phyloP scores from a whole-genome alignment of 2,888 invertebrate genomes.

The Drosophila antonietae region DNA sequence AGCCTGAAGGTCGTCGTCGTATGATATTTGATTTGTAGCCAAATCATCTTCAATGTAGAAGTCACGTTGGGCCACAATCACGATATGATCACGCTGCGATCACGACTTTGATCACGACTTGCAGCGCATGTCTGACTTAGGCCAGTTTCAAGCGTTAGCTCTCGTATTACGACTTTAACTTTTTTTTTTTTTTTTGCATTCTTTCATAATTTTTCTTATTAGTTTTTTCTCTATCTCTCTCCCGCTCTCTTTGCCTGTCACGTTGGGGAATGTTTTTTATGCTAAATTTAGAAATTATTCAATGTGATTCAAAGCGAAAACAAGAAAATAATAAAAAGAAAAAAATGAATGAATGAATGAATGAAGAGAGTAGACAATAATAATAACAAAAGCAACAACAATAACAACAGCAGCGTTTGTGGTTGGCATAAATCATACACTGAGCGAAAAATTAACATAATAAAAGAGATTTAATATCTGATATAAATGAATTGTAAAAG shows the following conservation, averaged over 20 bases:
- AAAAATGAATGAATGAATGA: slow-evolving; percentile 32
- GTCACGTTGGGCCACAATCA: slow-evolving; percentile 28
- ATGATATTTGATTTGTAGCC: slow-evolving; percentile 22
- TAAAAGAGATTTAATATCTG: neutral
- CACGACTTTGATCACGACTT: slow-evolving; percentile 16
- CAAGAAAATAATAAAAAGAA: slow-evolving; percentile 30
- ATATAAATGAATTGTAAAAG: neutral
- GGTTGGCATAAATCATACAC: slow-evolving; percentile 35
- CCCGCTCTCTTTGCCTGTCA: slow-evolving; percentile 37
- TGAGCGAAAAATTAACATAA: slow-evolving; percentile 19
- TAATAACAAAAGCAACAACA: slow-evolving; percentile 7
- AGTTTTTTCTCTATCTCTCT: slow-evolving; percentile 14
- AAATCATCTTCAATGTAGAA: slow-evolving; percentile 23
- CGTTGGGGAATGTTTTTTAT: slow-evolving; percentile 57
- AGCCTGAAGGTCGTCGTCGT: slow-evolving; percentile 39
- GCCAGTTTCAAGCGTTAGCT: slow-evolving; percentile 6
- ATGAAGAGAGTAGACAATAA: slow-evolving; percentile 49
- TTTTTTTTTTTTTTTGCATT: slow-evolving; percentile 35
- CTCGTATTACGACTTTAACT: slow-evolving; percentile 23
- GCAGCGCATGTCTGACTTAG: slow-evolving; percentile 7
- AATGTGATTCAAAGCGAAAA: slow-evolving; percentile 58
- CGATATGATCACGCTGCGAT: slow-evolving; percentile 12
- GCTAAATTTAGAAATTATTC: slow-evolving; percentile 79
- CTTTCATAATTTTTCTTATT: slow-evolving; percentile 14
- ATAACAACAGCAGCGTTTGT: slow-evolving; percentile 13